Evolutionary conservation across 2,113 vertebrate species (phyloP).

Genomic region (Dasypus novemcinctus): DNA sequence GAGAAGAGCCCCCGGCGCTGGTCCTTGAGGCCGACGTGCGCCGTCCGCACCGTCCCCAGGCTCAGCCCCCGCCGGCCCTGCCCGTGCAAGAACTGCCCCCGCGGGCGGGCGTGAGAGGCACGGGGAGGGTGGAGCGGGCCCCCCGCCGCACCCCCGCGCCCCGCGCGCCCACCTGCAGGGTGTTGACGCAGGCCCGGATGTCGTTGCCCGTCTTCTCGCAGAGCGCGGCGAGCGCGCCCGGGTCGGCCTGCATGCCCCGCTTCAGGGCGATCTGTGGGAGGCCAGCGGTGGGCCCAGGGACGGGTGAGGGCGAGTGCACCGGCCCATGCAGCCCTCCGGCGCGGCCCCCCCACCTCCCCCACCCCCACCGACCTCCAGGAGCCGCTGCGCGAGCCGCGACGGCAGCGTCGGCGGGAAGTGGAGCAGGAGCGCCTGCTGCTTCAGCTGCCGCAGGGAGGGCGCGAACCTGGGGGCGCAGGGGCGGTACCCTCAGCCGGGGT

Average conservation of each 20-base stretch:
- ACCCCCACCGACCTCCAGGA: constrained; percentile 89
- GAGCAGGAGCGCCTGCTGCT: constrained; percentile 93
- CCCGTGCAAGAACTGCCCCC: constrained; percentile 90
- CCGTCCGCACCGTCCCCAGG: constrained; percentile 84
- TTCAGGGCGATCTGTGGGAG: constrained; percentile 83
- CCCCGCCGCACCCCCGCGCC: fast-evolving
- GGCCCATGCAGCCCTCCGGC: background rate
- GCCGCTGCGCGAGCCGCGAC: constrained; percentile 91
- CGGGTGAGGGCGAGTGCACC: too few species aligned
- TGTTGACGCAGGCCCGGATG: constrained; percentile 96
- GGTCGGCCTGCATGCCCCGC: constrained; percentile 90
- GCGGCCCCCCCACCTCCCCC: background rate
- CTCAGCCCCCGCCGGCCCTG: constrained; percentile 90
- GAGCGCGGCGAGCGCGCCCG: constrained; percentile 85
- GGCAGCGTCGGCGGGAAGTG: constrained; percentile 90
- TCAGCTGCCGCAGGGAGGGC: constrained; percentile 90
- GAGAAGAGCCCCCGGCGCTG: constrained; percentile 96
- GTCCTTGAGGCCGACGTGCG: constrained; percentile 93
- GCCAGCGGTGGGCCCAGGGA: background rate
- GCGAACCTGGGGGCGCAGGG: constrained; percentile 84
- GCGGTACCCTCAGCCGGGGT: too few species aligned
- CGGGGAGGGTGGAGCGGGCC: fast-evolving
- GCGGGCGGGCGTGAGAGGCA: fast-evolving
- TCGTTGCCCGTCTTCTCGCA: constrained; percentile 96
- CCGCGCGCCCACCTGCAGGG: constrained; percentile 88